These are phyloP conservation scores for Ailurus styani DNA, from an alignment of 2,113 vertebrate species.

Conservation along the genomic window DNA sequence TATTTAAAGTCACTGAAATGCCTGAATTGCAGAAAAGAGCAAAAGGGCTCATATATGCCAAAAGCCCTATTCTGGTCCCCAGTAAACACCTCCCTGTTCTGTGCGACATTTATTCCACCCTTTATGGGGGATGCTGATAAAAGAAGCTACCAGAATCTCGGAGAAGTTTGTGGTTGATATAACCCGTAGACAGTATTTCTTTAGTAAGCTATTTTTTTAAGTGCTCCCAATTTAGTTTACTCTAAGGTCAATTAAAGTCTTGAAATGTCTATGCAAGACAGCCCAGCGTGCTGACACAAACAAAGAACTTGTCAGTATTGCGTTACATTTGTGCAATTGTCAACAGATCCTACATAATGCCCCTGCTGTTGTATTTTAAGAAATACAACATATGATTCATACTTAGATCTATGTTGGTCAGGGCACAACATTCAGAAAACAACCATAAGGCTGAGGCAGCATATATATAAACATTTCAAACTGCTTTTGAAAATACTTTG, in stretches of 20 bases:
- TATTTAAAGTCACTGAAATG: constrained; percentile 34
- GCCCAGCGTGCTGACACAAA: fast-evolving
- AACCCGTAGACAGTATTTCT: not conserved
- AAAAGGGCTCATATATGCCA: not conserved
- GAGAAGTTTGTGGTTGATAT: not conserved
- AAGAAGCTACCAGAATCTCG: not conserved
- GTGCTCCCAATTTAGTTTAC: not conserved
- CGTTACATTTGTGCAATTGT: not conserved
- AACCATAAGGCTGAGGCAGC: not conserved
- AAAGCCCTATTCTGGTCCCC: not conserved
- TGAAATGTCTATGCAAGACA: not conserved
- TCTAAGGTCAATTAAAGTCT: not conserved
- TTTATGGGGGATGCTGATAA: not conserved
- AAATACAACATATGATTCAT: not conserved
- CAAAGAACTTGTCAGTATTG: not conserved
- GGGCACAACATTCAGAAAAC: not conserved
- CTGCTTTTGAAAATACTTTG: not conserved
- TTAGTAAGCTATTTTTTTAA: not conserved
- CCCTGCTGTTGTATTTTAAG: not conserved
- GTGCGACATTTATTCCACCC: not conserved
- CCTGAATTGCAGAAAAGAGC: not conserved
- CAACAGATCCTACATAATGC: not conserved
- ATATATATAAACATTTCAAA: not conserved
- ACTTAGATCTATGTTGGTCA: not conserved
- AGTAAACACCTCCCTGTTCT: not conserved